These are phyloP conservation scores for Lycodopsis pacificus DNA, from an alignment of 2,797 vertebrate genomes.

Conservation along the genomic window DNA sequence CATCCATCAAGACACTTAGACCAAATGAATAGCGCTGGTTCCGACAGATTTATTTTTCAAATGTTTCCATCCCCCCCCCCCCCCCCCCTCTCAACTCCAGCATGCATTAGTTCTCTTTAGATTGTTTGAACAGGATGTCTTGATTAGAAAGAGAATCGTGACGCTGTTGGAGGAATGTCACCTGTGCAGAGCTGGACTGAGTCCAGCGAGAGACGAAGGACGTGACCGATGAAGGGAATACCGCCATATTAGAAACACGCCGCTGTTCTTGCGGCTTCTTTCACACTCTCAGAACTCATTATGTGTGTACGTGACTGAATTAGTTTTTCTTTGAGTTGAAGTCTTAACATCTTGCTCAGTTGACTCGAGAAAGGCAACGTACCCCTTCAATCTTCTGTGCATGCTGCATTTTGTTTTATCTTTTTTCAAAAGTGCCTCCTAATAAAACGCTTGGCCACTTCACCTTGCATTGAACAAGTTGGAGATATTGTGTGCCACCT, in stretches of 20 bases:
- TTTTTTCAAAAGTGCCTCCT: conserved; percentile 88
- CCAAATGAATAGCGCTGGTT: conserved; percentile 94
- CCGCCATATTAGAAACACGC: conserved; percentile 47
- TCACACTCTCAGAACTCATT: conserved; percentile 63
- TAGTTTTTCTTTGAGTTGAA: conserved; percentile 34
- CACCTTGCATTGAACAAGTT: conserved; percentile 75
- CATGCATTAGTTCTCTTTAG: conserved; percentile 81
- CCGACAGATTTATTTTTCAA: conserved; percentile 86
- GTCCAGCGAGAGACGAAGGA: conserved; percentile 63
- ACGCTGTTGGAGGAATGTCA: conserved; percentile 54
- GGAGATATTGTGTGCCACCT: conserved; percentile 56
- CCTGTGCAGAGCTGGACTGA: conserved; percentile 54
- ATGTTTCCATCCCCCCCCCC: conserved; percentile 44
- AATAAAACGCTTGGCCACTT: conserved; percentile 82
- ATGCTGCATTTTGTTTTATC: conserved; percentile 71
- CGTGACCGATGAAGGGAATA: conserved; percentile 48
- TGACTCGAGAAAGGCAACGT: conserved; percentile 49
- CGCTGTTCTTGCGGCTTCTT: conserved; percentile 59
- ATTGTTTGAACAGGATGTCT: conserved; percentile 79
- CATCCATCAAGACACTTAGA: conserved; percentile 94
- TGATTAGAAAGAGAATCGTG: conserved; percentile 75
- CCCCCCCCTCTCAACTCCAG: conserved; percentile 59
- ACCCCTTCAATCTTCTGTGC: conserved; percentile 63
- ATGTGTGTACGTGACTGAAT: conserved; percentile 40
- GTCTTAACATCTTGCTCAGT: conserved; percentile 66